Percentiles rank a stretch among this genome's conserved stretches.
Conservation (phyloP, 1,140 invertebrate species). For the Macrotrachela quadricornifera region DNA sequence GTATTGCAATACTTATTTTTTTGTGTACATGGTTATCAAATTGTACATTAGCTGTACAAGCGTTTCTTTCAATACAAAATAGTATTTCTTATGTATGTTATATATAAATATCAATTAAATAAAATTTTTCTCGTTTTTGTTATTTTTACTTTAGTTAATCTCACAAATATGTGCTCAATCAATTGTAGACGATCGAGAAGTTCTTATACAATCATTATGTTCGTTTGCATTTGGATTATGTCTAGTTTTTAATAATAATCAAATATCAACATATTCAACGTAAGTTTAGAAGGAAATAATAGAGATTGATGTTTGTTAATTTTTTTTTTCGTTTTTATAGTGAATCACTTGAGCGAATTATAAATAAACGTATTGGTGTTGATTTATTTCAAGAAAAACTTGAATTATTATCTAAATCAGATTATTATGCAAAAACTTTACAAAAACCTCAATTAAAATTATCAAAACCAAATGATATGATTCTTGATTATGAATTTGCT, state of each 20-base stretch:
- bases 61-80: constrained; percentile 58
- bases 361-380: constrained; percentile 69
- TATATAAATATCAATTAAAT: no score
- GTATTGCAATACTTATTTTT: constrained; percentile 73
- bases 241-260: constrained; percentile 72
- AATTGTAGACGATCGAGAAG: constrained; percentile 55
- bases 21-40: constrained; percentile 66
- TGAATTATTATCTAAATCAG: constrained; percentile 59
- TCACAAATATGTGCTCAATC: constrained; percentile 27
- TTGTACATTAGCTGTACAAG: constrained; percentile 56
- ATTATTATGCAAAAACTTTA: constrained; percentile 65
- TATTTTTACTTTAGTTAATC: constrained; percentile 19
- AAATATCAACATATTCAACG: constrained; percentile 49
- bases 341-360: constrained; percentile 56
- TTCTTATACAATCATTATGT: constrained; percentile 69
- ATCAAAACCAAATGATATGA: constrained; percentile 45
- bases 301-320: not conserved
- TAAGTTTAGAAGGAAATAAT: constrained; percentile 10
- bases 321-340: constrained; percentile 21
- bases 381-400: constrained; percentile 71
- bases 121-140: no score
- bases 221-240: constrained; percentile 81
- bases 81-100: constrained; percentile 52
- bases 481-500: constrained; percentile 88
- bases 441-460: constrained; percentile 63